A percentile compares a stretch with the other conserved stretches of the same genome.
phyloP scores from a whole-genome alignment of 1,140 invertebrate species.

The Eriocheir sinensis region DNA sequence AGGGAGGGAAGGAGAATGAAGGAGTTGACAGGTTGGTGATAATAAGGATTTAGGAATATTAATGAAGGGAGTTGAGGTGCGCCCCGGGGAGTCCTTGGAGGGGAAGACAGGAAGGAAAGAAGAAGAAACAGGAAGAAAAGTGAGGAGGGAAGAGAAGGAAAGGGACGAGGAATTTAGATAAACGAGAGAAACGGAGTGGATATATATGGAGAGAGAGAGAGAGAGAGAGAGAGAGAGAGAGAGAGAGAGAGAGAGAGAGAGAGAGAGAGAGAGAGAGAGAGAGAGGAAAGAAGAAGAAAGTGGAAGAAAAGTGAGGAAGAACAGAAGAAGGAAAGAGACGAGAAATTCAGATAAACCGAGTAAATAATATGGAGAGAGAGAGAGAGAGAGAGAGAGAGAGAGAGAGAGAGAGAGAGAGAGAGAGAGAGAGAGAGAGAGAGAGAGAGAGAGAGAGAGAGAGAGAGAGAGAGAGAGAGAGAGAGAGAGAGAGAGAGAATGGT shows the following conservation, averaged over 20 bases:
- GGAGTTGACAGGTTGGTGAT: too few relatives aligned
- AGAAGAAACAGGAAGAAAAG: too few relatives aligned
- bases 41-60: too few relatives aligned
- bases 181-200: too few relatives aligned
- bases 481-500: conserved; percentile 34
- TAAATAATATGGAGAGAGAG: neutral
- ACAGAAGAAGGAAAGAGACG: neutral
- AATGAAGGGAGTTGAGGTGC: too few relatives aligned
- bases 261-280: neutral
- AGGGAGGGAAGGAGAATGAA: too few relatives aligned
- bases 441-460: conserved; percentile 9
- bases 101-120: too few relatives aligned
- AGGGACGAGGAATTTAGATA: too few relatives aligned
- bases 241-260: neutral
- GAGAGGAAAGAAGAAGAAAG: neutral
- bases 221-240: neutral
- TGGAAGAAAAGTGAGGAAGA: neutral
- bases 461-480: conserved; percentile 44
- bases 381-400: neutral
- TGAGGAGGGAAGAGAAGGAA: too few relatives aligned
- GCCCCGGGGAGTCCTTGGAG: too few relatives aligned
- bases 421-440: conserved; percentile 39
- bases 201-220: too few relatives aligned
- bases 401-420: conserved; percentile 45
- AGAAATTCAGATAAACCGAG: neutral